phyloP scores from a whole-genome alignment of 1,140 invertebrate genomes.

The Bombus difficillimus region DNA sequence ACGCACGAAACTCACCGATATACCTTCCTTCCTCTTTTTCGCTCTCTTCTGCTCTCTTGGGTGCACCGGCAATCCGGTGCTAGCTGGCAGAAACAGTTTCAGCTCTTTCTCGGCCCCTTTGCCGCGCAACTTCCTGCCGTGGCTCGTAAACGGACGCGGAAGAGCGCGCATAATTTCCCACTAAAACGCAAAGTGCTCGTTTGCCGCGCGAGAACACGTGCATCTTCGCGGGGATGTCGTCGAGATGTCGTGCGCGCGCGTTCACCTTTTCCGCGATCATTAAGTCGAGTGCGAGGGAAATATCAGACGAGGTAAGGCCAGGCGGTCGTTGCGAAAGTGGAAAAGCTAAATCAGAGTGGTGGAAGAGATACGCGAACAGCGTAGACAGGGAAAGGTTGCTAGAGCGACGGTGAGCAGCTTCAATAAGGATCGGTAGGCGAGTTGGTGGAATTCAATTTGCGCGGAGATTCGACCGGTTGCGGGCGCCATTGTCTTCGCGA shows the following conservation, averaged over 20 bases:
- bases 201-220: constrained; percentile 39
- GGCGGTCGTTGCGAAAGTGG: background rate
- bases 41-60: background rate
- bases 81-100: constrained; percentile 34
- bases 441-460: constrained; percentile 13
- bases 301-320: background rate
- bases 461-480: background rate
- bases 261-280: constrained; percentile 19
- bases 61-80: background rate
- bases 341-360: background rate
- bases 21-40: constrained; percentile 27
- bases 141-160: constrained; percentile 78
- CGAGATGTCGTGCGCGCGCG: background rate
- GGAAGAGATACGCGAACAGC: background rate
- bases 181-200: constrained; percentile 80
- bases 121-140: constrained; percentile 54
- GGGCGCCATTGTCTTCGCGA: constrained; percentile 6
- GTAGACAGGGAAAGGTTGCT: background rate
- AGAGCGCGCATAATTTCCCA: constrained; percentile 79
- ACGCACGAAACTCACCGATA: constrained; percentile 49
- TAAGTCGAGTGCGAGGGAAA: background rate
- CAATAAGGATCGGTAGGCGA: background rate
- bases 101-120: constrained; percentile 14
- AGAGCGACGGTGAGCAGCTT: background rate
- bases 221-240: constrained; percentile 9